Base-by-base conservation (phyloP, 2,797 vertebrate species). In the Typhlichthys subterraneus region DNA sequence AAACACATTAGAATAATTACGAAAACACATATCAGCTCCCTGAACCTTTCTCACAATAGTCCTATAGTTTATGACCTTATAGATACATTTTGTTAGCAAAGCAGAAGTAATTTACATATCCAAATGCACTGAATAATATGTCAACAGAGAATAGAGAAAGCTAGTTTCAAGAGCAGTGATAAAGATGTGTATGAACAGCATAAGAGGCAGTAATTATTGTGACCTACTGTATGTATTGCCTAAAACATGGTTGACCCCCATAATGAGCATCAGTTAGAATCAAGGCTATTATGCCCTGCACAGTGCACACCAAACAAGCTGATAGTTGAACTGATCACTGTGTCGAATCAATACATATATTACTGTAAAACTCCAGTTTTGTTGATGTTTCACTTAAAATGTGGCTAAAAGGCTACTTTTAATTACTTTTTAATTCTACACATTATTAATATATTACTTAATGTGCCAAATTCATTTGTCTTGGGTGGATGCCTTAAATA, bases 1-100 rank as follows among this genome's bases (percentile, higher is more conserved):
- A 82, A 80, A 72, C 76, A 80, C 73, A 67, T 73, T 69, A 65
- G 65, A 60, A 73, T 63, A 75, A 77, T 69, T 69, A 75, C 71
- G 72, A 73, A 77, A 76, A 62, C 72, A 80, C 58, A 69, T 45
- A 78, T 82, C 59, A 55, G 63, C 47, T 67, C 56, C 61, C 54
- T 68, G 33, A 38, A 0, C 2, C 63, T 63, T 71, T 77, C 69
- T 71, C 67, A 61, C 60, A 59, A 29, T 29, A 29, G 23, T 29
- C 59, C 51, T 57, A 42, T 9, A 42, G 38, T 42, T 47, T 45
- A 50, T 67, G 65, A 70, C 75, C 67, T 65, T 53, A 57, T 58
- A 59, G 59, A 48, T 42, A 17, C 4, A 29, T 29, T 29, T 29
- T 10, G 12, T 42, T 38, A 9, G 45, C 17, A 53, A 47, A 42